Base-by-base conservation (phyloP, 2,888 invertebrate species). In the Caprella mutica region DNA sequence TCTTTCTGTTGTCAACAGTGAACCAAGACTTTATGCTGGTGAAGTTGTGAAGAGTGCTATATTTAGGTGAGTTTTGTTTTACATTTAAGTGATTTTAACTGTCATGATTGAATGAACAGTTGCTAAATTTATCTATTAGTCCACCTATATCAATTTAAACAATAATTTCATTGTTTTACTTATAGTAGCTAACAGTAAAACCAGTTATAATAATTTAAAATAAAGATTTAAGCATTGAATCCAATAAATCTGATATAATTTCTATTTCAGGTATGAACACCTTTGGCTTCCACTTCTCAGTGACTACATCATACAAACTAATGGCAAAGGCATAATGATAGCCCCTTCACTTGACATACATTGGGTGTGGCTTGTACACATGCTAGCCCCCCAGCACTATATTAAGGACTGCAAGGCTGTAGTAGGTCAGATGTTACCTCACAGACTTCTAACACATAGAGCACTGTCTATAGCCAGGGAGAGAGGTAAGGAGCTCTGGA, bases 361-460 rank as follows among this genome's bases (percentile, higher is more conserved):
- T 51, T 61, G 61, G 61, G 53, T 61, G 8, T 61, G 61, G 61
- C 56, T 55, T 21, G 61, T 61, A 8, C 61, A 61, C 43, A 61
- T 61, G 61, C 39, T 61, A 52, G 58, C 61, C 14, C 61, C 61
- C 0, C 52, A 58, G 29, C 56, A 61, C 50, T 61, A 61, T 33
- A 55, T 38, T 4, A 33, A 42, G 2, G 61, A 61, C 48, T 61
- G 61, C 26, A 52, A 58, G 39, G 58, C 58, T 27, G 44, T 61
- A 30, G 56, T 58, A 12, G 61, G 58, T 8, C 38, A 26, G 17
- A 40, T 58, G 19, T 51, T 61, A 2, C 58, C 58, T 29, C 61
- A 61, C 39, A 58, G 58, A 43, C 43, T 61, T 9, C 46, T 42
- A 21, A 61, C 52, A 23, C 46, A 55, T 23, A 43, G 59, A 53